Conservation (phyloP, 37 sponge, comb jelly and placozoan genomes). For the Chondrilla cf. caribensis region DNA sequence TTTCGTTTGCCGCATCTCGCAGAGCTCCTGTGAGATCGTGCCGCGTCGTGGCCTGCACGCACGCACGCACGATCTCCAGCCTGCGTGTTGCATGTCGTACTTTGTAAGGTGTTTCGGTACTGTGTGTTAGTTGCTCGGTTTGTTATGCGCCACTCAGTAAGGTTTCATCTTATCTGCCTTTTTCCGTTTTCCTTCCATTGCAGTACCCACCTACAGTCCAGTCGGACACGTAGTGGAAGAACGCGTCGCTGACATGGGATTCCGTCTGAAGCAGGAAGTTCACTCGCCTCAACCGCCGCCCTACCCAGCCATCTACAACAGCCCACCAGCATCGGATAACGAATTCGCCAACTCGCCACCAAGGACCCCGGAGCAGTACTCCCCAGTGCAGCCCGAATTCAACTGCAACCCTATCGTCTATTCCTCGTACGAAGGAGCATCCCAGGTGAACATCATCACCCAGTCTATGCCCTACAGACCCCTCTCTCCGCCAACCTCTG, state of each 20-base stretch:
- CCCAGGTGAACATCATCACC: constrained; percentile 4
- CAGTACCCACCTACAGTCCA: neutral
- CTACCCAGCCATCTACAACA: constrained; percentile 48
- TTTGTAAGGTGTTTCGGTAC: too few species aligned
- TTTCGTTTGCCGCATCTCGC: too few species aligned
- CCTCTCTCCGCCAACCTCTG: constrained; percentile 20
- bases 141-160: too few species aligned
- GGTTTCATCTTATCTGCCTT: too few species aligned
- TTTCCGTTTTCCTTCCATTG: neutral
- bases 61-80: too few species aligned
- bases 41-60: too few species aligned
- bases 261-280: constrained; percentile 66
- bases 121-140: too few species aligned
- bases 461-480: neutral
- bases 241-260: neutral
- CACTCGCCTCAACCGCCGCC: constrained; percentile 57
- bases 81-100: too few species aligned
- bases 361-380: constrained; percentile 19
- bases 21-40: too few species aligned
- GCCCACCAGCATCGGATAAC: constrained; percentile 72
- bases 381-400: neutral
- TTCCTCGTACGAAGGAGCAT: neutral
- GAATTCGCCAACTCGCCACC: constrained; percentile 36
- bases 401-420: constrained; percentile 50
- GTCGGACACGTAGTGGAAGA: neutral